Evolutionary conservation across 2,888 invertebrate genomes (phyloP), one percentile per base, ranked within the genome.

Genomic region (Cheilosia grossa): DNA sequence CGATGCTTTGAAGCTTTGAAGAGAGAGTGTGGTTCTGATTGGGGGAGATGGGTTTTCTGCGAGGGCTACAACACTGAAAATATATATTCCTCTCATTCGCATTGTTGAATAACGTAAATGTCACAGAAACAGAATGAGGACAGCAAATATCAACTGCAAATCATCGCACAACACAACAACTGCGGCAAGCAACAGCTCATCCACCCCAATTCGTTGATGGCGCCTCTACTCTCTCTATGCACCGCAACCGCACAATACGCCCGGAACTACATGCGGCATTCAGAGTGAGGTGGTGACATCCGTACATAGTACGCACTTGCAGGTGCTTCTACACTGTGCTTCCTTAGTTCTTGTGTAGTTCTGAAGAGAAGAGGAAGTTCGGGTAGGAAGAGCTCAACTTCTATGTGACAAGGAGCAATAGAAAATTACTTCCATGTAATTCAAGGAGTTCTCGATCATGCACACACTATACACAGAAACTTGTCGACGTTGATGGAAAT

Each of bases 341-440:
- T 70, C 54, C 56, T 75, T 58, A 40, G 19, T 63, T 75, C 51
- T 51, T 59, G 33, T 30, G 42, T 44, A 6, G 44, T 17, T 42
- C 70, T 37, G 64, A 2, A 17, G 27, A 24, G 24, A 27, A 33
- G 42, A 27, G 13, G 51, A 47, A 21, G 58, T 19, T 21, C 30
- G 30, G 21, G 27, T n/a, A 42, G 17, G 21, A 44, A 27, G 37
- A 9, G 13, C 42, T 15, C 30, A 44, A 27, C 61, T 63, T 4
- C 40, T 70, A 61, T 66, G 69, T 83, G 79, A 73, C 69, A 74
- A 73, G 73, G 58, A 79, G 82, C 79, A 73, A 66, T 77, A 69
- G 79, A 74, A 83, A 83, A 79, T 83, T 83, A 83, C 82, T 74
- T 83, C 44, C 59, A 73, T 79, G 69, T 79, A 73, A 73, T 73